phyloP scores from a whole-genome alignment of 1,140 invertebrate species.

The Drosophila murphyi region DNA sequence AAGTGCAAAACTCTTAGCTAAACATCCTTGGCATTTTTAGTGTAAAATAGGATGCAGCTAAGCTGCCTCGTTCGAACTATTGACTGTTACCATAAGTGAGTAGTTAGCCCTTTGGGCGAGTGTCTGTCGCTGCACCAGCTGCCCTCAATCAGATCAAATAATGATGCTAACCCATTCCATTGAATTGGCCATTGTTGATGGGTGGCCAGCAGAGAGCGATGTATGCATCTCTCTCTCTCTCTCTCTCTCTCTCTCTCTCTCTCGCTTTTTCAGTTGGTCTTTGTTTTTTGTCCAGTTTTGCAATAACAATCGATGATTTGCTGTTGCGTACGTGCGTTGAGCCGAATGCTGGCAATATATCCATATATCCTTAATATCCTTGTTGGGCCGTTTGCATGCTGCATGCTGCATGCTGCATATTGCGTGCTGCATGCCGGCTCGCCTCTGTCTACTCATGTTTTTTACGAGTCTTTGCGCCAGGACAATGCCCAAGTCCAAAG shows the following conservation, averaged over 20 bases:
- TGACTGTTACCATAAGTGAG: background rate
- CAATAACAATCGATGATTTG: constrained; percentile 13
- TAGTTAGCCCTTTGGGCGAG: background rate
- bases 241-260: background rate
- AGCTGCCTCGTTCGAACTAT: background rate
- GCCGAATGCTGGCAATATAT: constrained; percentile 37
- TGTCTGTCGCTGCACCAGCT: constrained; percentile 30
- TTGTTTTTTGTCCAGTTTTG: constrained; percentile 30
- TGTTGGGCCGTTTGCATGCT: constrained; percentile 66
- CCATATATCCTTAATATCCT: constrained; percentile 45
- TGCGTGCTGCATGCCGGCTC: constrained; percentile 1
- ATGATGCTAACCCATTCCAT: constrained; percentile 30
- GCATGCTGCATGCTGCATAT: background rate
- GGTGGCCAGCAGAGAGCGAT: constrained; percentile 30
- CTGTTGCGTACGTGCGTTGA: constrained; percentile 40
- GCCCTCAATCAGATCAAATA: constrained; percentile 34
- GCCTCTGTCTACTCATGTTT: constrained; percentile 54
- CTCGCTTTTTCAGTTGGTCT: background rate
- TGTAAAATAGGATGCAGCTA: background rate
- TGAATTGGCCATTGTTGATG: constrained; percentile 25
- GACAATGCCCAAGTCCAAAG: constrained; percentile 62
- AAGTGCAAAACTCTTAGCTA: background rate
- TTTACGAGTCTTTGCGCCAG: constrained; percentile 74
- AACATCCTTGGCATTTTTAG: background rate
- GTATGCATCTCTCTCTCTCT: background rate